A percentile compares a stretch with the other conserved stretches of the same genome.
phyloP scores from a whole-genome alignment of 2,797 vertebrate genomes.

The Rhynchotus rufescens region DNA sequence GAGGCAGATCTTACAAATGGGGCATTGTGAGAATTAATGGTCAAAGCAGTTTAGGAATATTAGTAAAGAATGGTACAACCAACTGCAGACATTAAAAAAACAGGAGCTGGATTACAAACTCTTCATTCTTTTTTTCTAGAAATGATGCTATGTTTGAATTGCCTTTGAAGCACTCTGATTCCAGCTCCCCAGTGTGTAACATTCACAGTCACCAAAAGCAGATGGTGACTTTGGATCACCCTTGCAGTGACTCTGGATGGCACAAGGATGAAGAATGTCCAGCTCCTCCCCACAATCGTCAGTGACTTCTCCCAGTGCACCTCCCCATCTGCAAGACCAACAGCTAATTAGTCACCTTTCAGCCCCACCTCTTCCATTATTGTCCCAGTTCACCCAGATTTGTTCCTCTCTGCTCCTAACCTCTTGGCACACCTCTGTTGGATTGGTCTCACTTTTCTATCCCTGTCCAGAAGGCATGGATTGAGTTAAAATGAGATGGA shows the following conservation, averaged over 20 bases:
- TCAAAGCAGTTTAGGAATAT: background rate
- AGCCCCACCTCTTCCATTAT: background rate
- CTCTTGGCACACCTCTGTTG: background rate
- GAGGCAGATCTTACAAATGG: background rate
- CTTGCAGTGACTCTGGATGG: background rate
- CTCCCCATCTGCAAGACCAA: background rate
- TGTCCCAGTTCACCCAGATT: background rate
- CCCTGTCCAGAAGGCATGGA: rapidly evolving
- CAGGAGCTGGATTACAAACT: background rate
- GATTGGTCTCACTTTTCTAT: background rate
- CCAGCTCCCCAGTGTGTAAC: background rate
- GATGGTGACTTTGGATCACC: background rate
- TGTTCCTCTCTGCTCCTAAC: background rate
- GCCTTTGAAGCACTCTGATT: background rate
- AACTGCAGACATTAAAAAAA: background rate
- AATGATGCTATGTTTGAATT: background rate
- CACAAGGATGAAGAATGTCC: background rate
- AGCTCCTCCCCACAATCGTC: background rate
- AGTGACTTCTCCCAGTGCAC: background rate
- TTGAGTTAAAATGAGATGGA: background rate
- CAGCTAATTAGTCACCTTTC: background rate
- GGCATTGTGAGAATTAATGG: background rate
- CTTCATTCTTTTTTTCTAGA: background rate
- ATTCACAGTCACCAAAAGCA: background rate
- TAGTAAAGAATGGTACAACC: background rate